Evolutionary conservation across 2,797 vertebrate genomes (phyloP).

Genomic region (Darevskia nairensis): DNA sequence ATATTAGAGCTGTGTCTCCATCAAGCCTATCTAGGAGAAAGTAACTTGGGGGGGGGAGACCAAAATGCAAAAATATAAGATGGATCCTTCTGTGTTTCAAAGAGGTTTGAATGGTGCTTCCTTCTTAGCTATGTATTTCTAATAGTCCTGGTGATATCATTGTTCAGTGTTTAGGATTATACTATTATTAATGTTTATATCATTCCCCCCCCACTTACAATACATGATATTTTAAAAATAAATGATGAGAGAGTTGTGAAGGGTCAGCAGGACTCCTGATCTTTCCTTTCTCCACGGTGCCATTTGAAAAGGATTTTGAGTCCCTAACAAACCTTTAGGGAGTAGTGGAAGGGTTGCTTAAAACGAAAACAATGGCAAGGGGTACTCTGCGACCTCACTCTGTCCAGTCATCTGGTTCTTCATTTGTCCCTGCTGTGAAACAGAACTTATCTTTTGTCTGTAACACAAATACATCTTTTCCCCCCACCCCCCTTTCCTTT

Average conservation of each 20-base stretch:
- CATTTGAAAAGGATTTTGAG: slow-evolving; percentile 46
- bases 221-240: slow-evolving; percentile 57
- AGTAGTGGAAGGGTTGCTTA: slow-evolving; percentile 61
- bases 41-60: background rate
- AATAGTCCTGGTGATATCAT: background rate
- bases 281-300: slow-evolving; percentile 15
- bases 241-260: slow-evolving; percentile 40
- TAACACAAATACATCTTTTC: slow-evolving; percentile 79
- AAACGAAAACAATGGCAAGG: slow-evolving; percentile 56
- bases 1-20: background rate
- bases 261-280: slow-evolving; percentile 45
- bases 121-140: background rate
- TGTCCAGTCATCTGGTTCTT: slow-evolving; percentile 78
- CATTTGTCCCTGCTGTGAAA: slow-evolving; percentile 77
- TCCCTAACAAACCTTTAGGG: slow-evolving; percentile 53
- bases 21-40: background rate
- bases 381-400: slow-evolving; percentile 74
- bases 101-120: background rate
- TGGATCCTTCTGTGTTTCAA: background rate
- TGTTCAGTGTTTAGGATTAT: background rate
- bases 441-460: slow-evolving; percentile 80
- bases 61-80: background rate
- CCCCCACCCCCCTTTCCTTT: slow-evolving; percentile 66
- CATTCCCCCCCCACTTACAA: background rate
- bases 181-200: background rate